Conservation (phyloP, 2,797 vertebrate genomes). For the Rhinatrema bivittatum region DNA sequence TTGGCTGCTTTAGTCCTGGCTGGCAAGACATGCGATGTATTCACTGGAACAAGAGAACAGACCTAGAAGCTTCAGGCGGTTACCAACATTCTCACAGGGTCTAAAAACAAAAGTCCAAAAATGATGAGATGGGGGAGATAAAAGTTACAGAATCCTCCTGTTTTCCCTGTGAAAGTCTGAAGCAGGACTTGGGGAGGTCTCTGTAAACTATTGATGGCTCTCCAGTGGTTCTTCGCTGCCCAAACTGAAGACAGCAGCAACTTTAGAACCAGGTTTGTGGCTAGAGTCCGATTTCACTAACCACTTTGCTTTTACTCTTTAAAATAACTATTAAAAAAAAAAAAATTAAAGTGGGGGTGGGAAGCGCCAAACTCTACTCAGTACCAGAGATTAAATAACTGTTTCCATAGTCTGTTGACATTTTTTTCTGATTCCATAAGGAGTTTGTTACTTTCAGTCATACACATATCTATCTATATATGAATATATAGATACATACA, state of each 20-base stretch:
- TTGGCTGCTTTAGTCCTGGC: constrained; percentile 53
- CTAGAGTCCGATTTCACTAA: constrained; percentile 56
- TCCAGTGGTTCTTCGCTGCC: constrained; percentile 56
- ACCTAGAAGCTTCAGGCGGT: constrained; percentile 54
- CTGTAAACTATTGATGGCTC: constrained; percentile 58
- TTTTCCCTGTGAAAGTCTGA: constrained; percentile 61
- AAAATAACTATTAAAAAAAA: constrained; percentile 20
- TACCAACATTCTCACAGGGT: constrained; percentile 52
- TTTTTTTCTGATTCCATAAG: constrained; percentile 62
- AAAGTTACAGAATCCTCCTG: constrained; percentile 53
- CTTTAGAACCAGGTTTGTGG: constrained; percentile 50
- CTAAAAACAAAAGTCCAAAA: constrained; percentile 34
- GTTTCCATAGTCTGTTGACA: constrained; percentile 57
- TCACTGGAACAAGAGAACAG: constrained; percentile 23
- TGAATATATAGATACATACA: constrained; percentile 67
- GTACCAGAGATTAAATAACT: constrained; percentile 70
- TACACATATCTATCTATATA: constrained; percentile 57
- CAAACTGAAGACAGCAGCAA: constrained; percentile 51
- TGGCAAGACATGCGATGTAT: constrained; percentile 54
- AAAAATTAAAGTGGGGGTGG: not conserved
- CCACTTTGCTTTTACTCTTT: constrained; percentile 54
- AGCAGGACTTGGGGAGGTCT: constrained; percentile 54
- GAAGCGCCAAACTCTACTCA: constrained; percentile 27
- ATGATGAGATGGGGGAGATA: constrained; percentile 34
- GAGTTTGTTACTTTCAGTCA: constrained; percentile 68